Evolutionary conservation across 2,113 vertebrate species (phyloP).

Genomic region (Oryzias javanicus): DNA sequence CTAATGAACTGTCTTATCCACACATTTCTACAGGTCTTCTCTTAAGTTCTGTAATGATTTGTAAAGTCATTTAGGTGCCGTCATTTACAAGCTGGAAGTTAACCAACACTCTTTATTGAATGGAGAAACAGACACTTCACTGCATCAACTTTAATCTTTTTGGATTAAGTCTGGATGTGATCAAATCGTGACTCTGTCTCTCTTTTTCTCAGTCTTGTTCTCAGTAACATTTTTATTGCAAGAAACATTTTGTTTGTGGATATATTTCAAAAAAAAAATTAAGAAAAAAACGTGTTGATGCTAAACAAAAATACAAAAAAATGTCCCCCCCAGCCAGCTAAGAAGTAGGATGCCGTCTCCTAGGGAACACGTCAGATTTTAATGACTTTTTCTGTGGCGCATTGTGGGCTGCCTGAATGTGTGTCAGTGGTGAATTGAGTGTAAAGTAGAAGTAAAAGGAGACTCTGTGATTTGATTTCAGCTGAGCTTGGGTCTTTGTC

Average conservation of each 20-base stretch:
- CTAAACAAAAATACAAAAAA: slow-evolving; percentile 13
- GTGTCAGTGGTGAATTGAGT: slow-evolving; percentile 29
- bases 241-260: slow-evolving; percentile 1
- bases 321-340: slow-evolving; percentile 1
- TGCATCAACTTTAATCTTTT: slow-evolving; percentile 43
- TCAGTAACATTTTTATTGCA: slow-evolving; percentile 6
- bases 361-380: slow-evolving; percentile 47
- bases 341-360: slow-evolving; percentile 53
- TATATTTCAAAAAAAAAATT: slow-evolving; percentile 12
- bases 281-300: slow-evolving; percentile 11
- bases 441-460: slow-evolving; percentile 18
- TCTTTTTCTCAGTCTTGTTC: slow-evolving; percentile 1
- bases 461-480: background rate
- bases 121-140: slow-evolving; percentile 27
- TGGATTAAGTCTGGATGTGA: slow-evolving; percentile 24
- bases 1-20: slow-evolving; percentile 23
- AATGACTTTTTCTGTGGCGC: slow-evolving; percentile 43
- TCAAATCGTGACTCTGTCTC: slow-evolving; percentile 2
- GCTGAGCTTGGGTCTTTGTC: slow-evolving; percentile 3
- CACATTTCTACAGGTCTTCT: background rate
- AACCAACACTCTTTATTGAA: slow-evolving; percentile 29
- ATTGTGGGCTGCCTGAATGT: slow-evolving; percentile 42
- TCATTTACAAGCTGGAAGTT: slow-evolving; percentile 46
- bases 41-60: slow-evolving; percentile 5
- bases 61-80: slow-evolving; percentile 32